Conservation (phyloP, 2,888 invertebrate species). For the Phrixothrix hirtus region DNA sequence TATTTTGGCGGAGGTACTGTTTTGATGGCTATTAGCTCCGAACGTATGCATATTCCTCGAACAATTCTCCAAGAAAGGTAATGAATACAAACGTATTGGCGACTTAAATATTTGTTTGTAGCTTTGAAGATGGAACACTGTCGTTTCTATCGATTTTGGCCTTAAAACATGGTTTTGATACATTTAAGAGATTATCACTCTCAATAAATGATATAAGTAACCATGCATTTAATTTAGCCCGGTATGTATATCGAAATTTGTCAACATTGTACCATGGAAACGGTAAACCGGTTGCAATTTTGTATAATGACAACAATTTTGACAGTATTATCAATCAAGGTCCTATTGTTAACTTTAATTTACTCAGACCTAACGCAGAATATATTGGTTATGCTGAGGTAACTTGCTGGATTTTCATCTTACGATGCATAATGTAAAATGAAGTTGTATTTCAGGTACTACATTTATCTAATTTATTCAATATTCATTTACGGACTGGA, state of each 20-base stretch:
- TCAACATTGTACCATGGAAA: constrained; percentile 70
- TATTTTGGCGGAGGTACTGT: constrained; percentile 97
- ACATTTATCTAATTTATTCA: constrained; percentile 84
- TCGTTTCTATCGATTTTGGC: constrained; percentile 84
- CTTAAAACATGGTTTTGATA: constrained; percentile 81
- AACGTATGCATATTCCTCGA: constrained; percentile 73
- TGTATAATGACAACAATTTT: constrained; percentile 78
- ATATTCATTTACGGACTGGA: constrained; percentile 86
- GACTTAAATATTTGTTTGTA: constrained; percentile 50
- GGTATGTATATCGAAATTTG: constrained; percentile 70
- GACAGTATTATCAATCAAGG: constrained; percentile 71
- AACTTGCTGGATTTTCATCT: too few relatives aligned
- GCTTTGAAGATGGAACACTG: constrained; percentile 94
- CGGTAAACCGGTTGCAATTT: constrained; percentile 66
- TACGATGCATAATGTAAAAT: too few relatives aligned
- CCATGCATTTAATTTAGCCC: constrained; percentile 78
- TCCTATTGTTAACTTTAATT: constrained; percentile 86
- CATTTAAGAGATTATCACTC: constrained; percentile 68
- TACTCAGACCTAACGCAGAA: constrained; percentile 74
- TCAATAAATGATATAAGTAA: constrained; percentile 67
- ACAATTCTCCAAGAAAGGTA: constrained; percentile 73
- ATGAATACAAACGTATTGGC: background rate
- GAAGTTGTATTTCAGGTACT: constrained; percentile 71
- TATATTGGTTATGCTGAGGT: constrained; percentile 90
- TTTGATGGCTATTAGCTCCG: constrained; percentile 74